Evolutionary conservation across 2,888 invertebrate species (phyloP), one percentile per base, ranked within the genome.

Genomic region (Drosophila austrosaltans): DNA sequence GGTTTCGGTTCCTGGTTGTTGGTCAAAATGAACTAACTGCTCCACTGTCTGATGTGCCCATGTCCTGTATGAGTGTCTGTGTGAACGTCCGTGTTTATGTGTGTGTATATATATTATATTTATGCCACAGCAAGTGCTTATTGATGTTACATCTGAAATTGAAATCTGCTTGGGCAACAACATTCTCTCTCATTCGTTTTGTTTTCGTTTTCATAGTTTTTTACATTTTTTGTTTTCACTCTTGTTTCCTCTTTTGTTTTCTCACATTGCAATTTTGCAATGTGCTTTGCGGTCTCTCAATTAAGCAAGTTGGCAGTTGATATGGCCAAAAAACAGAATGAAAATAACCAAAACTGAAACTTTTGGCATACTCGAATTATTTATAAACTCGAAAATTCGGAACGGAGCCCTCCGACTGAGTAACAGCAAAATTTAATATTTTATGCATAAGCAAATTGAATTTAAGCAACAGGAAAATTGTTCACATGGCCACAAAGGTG

Each of bases 131-230:
- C 68, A 82, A 89, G 89, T 87, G 83, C 89, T 87, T 89, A 87
- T 83, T 83, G 88, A 87, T 89, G 89, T 85, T 75, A 89, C 86
- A 84, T 84, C 89, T 89, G 86, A 87, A 84, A 84, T 84, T 89
- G 89, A 82, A 84, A 84, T 84, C 83, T 82, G 72, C 22, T 48
- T 44, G 44, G 73, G 63, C 58, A 39, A 22, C 36, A 48, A 12
- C 10, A 25, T 16, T 36, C 8, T 36, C 36, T 36, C 36, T 10
- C 36, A 8, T 10, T 36, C 36, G 36, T 58, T 66, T 72, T 67
- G 63, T 73, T 63, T 57, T 64, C 58, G 66, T 79, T 77, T 61
- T 56, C 4, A 48, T 25, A 48, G 48, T 25, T 48, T 48, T 48
- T 48, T 48, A 25, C 48, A 48, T 48, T 48, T 22, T 48, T 3